These are phyloP conservation scores for Cyprinodon tularosa DNA, from an alignment of 2,113 vertebrate species.

Conservation along the genomic window DNA sequence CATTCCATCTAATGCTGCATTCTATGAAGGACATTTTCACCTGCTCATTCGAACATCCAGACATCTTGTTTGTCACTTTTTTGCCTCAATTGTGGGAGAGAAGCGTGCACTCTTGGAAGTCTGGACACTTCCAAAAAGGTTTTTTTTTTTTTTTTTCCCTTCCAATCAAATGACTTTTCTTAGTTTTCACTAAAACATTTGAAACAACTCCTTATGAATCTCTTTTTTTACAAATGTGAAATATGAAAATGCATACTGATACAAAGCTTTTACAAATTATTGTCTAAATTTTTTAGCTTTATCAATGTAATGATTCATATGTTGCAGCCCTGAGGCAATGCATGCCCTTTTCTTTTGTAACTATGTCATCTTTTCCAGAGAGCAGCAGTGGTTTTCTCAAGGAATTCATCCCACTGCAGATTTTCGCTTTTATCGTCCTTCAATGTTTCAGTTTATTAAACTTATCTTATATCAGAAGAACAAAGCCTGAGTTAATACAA, in stretches of 20 bases:
- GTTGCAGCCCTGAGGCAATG: background rate
- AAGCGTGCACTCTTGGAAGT: constrained; percentile 24
- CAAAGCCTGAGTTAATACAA: background rate
- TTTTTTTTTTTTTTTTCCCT: constrained; percentile 5
- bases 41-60: constrained; percentile 8
- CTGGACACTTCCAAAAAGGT: constrained; percentile 31
- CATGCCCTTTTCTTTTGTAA: background rate
- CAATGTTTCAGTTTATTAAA: background rate
- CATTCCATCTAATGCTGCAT: background rate
- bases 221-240: background rate
- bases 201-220: background rate
- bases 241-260: background rate
- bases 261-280: background rate
- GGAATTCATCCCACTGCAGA: background rate
- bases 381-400: no score
- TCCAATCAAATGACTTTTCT: background rate
- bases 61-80: constrained; percentile 23
- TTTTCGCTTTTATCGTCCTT: background rate
- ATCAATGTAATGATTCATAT: background rate
- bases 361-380: background rate
- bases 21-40: background rate
- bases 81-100: constrained; percentile 20
- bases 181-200: constrained; percentile 26
- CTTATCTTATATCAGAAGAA: background rate
- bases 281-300: background rate